Evolutionary conservation across 2,888 invertebrate genomes (phyloP).

Genomic region (Temnothorax rugatulus): DNA sequence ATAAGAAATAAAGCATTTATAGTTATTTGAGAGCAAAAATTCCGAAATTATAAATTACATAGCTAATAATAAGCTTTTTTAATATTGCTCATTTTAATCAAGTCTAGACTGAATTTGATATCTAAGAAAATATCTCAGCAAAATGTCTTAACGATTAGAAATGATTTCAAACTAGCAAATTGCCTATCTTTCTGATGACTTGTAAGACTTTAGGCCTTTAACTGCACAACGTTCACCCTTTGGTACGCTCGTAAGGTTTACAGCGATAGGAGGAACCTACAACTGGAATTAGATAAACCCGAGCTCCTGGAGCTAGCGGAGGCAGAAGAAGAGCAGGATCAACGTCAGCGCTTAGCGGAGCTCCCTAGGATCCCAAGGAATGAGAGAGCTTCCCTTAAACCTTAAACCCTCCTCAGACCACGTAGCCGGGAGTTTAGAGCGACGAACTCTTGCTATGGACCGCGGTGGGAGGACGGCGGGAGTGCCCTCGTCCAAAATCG

Average conservation of each 20-base stretch:
- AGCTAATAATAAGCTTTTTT: neutral
- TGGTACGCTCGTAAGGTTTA: constrained; percentile 65
- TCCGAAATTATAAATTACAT: neutral
- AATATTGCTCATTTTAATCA: neutral
- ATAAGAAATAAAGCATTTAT: neutral
- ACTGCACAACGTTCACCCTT: constrained; percentile 41
- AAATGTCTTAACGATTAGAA: constrained; percentile 2
- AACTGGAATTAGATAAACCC: constrained; percentile 85
- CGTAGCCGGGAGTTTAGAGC: constrained; percentile 83
- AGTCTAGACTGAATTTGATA: neutral
- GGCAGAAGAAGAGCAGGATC: constrained; percentile 82
- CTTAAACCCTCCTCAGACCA: constrained; percentile 84
- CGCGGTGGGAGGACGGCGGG: constrained; percentile 69
- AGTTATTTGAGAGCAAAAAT: neutral
- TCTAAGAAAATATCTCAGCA: neutral
- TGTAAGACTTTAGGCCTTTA: constrained; percentile 53
- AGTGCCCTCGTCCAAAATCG: constrained; percentile 80
- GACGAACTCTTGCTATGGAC: constrained; percentile 77
- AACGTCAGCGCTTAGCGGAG: constrained; percentile 83
- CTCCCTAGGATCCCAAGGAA: constrained; percentile 81
- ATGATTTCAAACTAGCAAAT: constrained; percentile 38
- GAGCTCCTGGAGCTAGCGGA: constrained; percentile 77
- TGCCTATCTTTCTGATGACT: constrained; percentile 38
- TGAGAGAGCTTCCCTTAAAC: constrained; percentile 82
- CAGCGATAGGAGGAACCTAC: constrained; percentile 79